phyloP scores from a whole-genome alignment of 2,797 vertebrate species.

The Pipistrellus kuhlii region DNA sequence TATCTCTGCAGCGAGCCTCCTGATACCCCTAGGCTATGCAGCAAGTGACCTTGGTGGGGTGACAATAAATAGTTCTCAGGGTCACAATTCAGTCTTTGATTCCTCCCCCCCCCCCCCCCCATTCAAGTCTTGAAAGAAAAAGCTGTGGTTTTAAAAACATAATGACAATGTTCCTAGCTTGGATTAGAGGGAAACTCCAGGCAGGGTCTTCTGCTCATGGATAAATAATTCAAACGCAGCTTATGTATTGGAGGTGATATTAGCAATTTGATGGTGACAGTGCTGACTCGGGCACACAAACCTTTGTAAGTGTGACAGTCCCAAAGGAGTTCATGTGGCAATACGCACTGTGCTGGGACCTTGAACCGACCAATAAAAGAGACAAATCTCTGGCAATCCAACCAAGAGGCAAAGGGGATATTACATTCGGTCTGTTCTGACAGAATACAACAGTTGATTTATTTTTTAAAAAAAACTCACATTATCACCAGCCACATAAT shows the following conservation, averaged over 20 bases:
- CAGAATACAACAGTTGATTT: conserved; percentile 52
- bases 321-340: neutral
- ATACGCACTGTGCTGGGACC: neutral
- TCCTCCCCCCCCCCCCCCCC: neutral
- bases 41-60: conserved; percentile 40
- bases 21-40: neutral
- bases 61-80: conserved; percentile 9
- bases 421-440: conserved; percentile 39
- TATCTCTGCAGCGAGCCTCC: neutral
- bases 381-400: conserved; percentile 60
- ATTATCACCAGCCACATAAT: conserved; percentile 49
- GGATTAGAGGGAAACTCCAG: conserved; percentile 1
- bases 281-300: conserved; percentile 21
- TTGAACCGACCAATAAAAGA: conserved; percentile 59
- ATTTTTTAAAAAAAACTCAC: conserved; percentile 35
- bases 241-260: neutral
- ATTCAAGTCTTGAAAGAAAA: conserved; percentile 45
- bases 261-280: conserved; percentile 44
- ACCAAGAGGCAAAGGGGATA: conserved; percentile 37
- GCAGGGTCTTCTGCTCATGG: conserved; percentile 20
- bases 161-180: conserved; percentile 50
- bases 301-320: conserved; percentile 35
- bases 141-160: conserved; percentile 34
- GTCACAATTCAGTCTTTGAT: neutral
- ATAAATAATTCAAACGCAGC: conserved; percentile 62